phyloP scores from a whole-genome alignment of 2,113 vertebrate species.

The Sorex araneus region DNA sequence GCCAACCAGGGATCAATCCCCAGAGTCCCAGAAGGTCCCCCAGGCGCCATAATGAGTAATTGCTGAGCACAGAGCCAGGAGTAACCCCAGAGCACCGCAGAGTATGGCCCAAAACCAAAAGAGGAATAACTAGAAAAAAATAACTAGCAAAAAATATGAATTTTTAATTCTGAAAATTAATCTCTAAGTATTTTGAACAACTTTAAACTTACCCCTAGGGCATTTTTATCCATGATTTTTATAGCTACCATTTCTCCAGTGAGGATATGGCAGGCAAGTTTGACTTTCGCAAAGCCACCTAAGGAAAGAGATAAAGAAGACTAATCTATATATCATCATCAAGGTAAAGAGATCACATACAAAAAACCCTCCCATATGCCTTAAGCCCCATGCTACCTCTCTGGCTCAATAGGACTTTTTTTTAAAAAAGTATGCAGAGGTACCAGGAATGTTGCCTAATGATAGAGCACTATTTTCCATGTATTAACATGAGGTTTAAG shows the following conservation, averaged over 20 bases:
- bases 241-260: conserved; percentile 97
- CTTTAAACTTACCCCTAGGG: conserved; percentile 93
- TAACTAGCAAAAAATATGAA: not conserved
- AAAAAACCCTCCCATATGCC: conserved; percentile 1
- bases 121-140: conserved; percentile 53
- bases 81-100: too few species aligned
- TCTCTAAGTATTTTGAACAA: conserved; percentile 56
- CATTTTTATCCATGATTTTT: conserved; percentile 97
- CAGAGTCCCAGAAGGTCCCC: too few species aligned
- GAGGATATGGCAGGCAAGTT: conserved; percentile 93
- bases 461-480: too few species aligned
- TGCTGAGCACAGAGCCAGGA: too few species aligned
- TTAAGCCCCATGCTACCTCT: not conserved
- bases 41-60: too few species aligned
- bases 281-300: conserved; percentile 99
- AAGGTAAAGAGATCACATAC: not conserved
- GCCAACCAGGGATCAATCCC: too few species aligned
- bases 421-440: too few species aligned
- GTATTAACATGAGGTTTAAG: too few species aligned
- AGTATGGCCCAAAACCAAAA: not conserved
- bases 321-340: not conserved
- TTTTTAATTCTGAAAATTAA: conserved; percentile 60
- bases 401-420: too few species aligned
- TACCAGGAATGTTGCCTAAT: too few species aligned
- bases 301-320: conserved; percentile 56